A percentile compares a stretch with the other conserved stretches of the same genome.
Evolutionary conservation across 2,888 invertebrate genomes (phyloP).

Genomic region (Thysanoteuthis rhombus): DNA sequence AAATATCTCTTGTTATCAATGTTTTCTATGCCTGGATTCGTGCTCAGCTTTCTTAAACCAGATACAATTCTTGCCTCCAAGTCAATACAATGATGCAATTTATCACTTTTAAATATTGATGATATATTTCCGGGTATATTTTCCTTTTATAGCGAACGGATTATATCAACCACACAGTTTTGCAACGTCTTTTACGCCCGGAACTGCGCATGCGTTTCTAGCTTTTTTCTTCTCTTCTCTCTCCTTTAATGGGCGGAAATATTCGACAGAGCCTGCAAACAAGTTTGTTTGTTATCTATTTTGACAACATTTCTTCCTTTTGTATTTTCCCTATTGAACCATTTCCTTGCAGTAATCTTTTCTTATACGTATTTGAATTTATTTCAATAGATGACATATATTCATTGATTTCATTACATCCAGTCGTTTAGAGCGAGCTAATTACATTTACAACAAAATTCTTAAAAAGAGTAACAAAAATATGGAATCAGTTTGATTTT

Average conservation of each 20-base stretch:
- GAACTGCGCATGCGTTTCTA: neutral
- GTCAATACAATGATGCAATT: neutral
- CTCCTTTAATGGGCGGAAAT: neutral
- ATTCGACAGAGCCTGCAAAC: neutral
- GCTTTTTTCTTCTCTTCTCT: neutral
- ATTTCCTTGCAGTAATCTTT: neutral
- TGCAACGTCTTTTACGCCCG: neutral
- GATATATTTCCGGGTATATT: neutral
- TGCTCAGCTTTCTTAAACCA: neutral
- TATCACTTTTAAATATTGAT: conserved; percentile 12
- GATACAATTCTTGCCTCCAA: neutral
- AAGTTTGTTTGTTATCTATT: neutral
- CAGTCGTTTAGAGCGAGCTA: neutral
- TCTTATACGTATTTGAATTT: neutral
- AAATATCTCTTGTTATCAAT: neutral
- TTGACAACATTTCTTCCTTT: neutral
- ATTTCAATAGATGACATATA: neutral
- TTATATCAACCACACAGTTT: neutral
- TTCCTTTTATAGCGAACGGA: neutral
- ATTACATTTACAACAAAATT: neutral
- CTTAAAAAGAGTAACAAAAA: neutral
- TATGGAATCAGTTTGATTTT: neutral
- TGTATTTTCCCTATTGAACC: neutral
- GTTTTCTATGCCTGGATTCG: neutral
- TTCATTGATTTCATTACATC: neutral